phyloP scores from a whole-genome alignment of 2,797 vertebrate species.

The Tokudaia tokunoshimensis region DNA sequence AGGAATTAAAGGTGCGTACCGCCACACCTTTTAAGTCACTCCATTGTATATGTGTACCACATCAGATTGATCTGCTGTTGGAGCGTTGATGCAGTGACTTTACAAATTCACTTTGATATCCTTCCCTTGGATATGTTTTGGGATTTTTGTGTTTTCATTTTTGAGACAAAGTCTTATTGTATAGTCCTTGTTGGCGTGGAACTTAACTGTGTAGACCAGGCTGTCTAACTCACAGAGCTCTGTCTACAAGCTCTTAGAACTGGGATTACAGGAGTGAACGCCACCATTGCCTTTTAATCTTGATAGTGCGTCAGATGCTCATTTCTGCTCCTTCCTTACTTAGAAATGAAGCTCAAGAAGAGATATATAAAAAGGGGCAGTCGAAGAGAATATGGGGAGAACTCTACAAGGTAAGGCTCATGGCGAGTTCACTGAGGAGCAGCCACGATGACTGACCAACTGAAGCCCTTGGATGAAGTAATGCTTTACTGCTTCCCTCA shows the following conservation, averaged over 20 bases:
- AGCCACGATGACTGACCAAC: not conserved
- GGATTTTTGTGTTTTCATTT: not conserved
- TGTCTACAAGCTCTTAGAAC: not conserved
- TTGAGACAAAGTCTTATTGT: not conserved
- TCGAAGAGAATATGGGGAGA: conserved; percentile 99
- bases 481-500: not conserved
- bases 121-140: not conserved
- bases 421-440: not conserved
- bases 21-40: not conserved
- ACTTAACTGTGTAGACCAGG: not conserved
- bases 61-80: not conserved
- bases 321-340: conserved; percentile 70
- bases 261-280: not conserved
- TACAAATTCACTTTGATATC: not conserved
- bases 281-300: not conserved
- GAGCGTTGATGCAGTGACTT: not conserved
- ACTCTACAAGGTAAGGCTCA: conserved; percentile 94
- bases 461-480: not conserved
- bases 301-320: conserved; percentile 46
- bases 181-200: not conserved
- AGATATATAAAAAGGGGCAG: conserved; percentile 98
- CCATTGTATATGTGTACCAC: not conserved
- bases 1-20: not conserved
- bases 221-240: not conserved
- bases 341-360: conserved; percentile 95